phyloP scores from a whole-genome alignment of 2,888 invertebrate genomes.

The Watsonalla binaria region DNA sequence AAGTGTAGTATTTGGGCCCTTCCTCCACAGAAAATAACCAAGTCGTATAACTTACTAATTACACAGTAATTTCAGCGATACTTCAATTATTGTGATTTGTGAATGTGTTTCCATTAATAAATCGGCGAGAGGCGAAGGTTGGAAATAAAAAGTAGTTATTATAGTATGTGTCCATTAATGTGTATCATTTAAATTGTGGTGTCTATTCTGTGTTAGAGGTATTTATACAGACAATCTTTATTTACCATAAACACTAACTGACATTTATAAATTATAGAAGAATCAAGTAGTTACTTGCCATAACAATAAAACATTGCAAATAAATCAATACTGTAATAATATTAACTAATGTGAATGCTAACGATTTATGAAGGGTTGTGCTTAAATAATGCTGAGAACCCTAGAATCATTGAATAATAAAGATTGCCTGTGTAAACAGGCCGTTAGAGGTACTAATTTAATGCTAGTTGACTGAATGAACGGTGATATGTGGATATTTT shows the following conservation, averaged over 20 bases:
- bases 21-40: no score
- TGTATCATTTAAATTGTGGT: conserved; percentile 77
- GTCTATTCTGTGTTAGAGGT: conserved; percentile 75
- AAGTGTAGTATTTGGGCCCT: no score
- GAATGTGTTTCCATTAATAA: conserved; percentile 39
- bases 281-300: no score
- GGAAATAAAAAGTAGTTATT: conserved; percentile 62
- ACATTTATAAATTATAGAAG: no score
- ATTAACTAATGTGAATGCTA: no score
- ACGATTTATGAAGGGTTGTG: no score
- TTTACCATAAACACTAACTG: background rate
- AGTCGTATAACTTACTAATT: background rate
- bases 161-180: conserved; percentile 76
- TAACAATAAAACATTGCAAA: no score
- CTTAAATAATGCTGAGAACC: background rate
- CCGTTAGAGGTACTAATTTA: conserved; percentile 64
- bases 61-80: conserved; percentile 10
- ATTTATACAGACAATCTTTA: conserved; percentile 25
- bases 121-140: conserved; percentile 57
- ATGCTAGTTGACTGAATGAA: conserved; percentile 72
- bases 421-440: background rate
- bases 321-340: no score
- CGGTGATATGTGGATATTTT: conserved; percentile 70
- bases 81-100: conserved; percentile 25
- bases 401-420: background rate